Evolutionary conservation across 2,888 invertebrate species (phyloP), one percentile per base, ranked within the genome.

Genomic region (Papilio elwesi): DNA sequence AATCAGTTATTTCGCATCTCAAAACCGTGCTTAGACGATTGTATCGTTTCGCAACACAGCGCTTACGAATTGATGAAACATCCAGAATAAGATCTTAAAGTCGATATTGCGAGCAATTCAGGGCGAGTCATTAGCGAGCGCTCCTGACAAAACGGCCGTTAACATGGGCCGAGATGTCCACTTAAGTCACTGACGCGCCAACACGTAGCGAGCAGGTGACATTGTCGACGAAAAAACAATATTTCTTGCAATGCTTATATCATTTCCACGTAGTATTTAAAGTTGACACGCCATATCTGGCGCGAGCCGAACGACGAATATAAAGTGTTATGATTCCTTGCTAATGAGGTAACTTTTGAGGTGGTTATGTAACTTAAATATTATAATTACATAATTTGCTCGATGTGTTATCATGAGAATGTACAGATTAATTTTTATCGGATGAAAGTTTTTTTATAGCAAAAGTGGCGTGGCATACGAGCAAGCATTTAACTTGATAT

Each of bases 341-440:
- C 79, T 85, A 86, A 87, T 85, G 83, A 85, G 81, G 85, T 86
- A 85, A 80, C 80, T 85, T 79, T 76, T 80, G 78, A 81, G 83
- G 80, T 82, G 82, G 84, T 87, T 87, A 85, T 79, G 75, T 79
- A 76, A 80, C 83, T 83, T 83, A 82, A 83, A 85, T 86, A 84
- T 84, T 83, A 79, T 87, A 87, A 89, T 87, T 87, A 87, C 80
- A 83, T 83, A 86, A 88, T 85, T 84, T 84, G 85, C 83, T 80
- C 78, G 88, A 88, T 87, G 82, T 78, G n/a, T 85, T 87, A 88
- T 88, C 87, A 84, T 84, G 83, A 84, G 84, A 86, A 87, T 87
- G 43, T 51, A 43, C 53, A 48, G 47, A 62, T 72, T 63, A 48
- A 36, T 63, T 72, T 72, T 68, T 38, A 68, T 68, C 63, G 16